Percentiles rank a stretch among this genome's conserved stretches.
These are phyloP conservation scores for Eudyptes chrysolophus DNA, from an alignment of 2,113 vertebrate species.

Conservation along the genomic window DNA sequence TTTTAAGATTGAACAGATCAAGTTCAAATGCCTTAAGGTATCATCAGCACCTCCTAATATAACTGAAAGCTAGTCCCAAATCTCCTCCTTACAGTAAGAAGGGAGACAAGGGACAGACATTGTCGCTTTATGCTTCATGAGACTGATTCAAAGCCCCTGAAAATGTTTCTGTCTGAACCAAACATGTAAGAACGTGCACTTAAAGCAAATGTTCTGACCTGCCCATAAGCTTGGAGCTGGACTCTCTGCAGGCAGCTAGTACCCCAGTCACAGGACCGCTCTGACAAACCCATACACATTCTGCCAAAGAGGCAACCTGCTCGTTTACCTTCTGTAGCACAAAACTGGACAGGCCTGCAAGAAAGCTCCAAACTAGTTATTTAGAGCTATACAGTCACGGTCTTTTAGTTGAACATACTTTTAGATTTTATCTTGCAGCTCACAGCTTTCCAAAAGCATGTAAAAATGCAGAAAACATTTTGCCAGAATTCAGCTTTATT, in stretches of 20 bases:
- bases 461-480: neutral
- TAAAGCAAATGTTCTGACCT: neutral
- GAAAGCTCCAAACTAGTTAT: neutral
- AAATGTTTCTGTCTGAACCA: neutral
- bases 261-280: neutral
- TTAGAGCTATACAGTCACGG: neutral
- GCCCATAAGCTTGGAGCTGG: neutral
- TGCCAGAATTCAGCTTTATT: neutral
- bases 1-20: neutral
- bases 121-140: neutral
- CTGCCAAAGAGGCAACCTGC: neutral
- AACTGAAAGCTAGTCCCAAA: neutral
- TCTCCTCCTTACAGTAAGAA: neutral
- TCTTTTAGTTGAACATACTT: neutral
- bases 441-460: neutral
- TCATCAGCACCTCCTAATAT: neutral
- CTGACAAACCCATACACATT: neutral
- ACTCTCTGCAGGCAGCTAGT: neutral
- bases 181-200: rapidly evolving
- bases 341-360: neutral
- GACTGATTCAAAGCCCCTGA: neutral
- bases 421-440: neutral
- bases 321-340: neutral
- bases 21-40: neutral
- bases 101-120: neutral